Conservation (phyloP, 1,140 invertebrate species). For the Pseudoatta argentina region DNA sequence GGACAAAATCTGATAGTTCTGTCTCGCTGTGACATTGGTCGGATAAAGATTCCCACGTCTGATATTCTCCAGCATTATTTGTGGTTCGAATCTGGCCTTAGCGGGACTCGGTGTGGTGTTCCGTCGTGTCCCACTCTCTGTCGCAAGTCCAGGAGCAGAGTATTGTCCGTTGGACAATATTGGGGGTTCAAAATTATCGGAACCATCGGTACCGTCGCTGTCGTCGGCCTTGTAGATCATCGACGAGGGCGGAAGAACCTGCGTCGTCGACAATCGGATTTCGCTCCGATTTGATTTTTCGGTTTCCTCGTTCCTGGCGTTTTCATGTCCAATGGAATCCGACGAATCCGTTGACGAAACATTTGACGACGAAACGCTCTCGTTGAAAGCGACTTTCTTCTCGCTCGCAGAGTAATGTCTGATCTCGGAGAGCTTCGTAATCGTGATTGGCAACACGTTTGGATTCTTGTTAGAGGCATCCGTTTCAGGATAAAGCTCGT, state of each 20-base stretch:
- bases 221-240: slow-evolving; percentile 80
- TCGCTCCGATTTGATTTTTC: slow-evolving; percentile 29
- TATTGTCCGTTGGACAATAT: slow-evolving; percentile 63
- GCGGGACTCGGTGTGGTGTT: slow-evolving; percentile 69
- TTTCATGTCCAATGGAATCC: neutral
- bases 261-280: slow-evolving; percentile 45
- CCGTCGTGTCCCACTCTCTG: neutral
- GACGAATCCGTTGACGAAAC: neutral
- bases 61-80: slow-evolving; percentile 88
- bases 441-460: slow-evolving; percentile 68
- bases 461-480: slow-evolving; percentile 48
- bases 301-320: neutral
- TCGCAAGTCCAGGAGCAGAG: slow-evolving; percentile 48
- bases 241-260: slow-evolving; percentile 75
- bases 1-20: slow-evolving; percentile 88
- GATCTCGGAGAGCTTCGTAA: slow-evolving; percentile 75
- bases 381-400: slow-evolving; percentile 25
- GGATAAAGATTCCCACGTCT: slow-evolving; percentile 87
- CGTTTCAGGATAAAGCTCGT: slow-evolving; percentile 48
- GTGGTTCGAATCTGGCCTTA: slow-evolving; percentile 87
- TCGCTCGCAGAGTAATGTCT: slow-evolving; percentile 32
- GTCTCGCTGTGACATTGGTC: slow-evolving; percentile 84
- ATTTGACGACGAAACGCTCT: slow-evolving; percentile 14
- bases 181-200: slow-evolving; percentile 75
- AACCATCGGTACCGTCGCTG: slow-evolving; percentile 76